Evolutionary conservation across 2,888 invertebrate species (phyloP), one percentile per base, ranked within the genome.

Genomic region (Formica aserva): DNA sequence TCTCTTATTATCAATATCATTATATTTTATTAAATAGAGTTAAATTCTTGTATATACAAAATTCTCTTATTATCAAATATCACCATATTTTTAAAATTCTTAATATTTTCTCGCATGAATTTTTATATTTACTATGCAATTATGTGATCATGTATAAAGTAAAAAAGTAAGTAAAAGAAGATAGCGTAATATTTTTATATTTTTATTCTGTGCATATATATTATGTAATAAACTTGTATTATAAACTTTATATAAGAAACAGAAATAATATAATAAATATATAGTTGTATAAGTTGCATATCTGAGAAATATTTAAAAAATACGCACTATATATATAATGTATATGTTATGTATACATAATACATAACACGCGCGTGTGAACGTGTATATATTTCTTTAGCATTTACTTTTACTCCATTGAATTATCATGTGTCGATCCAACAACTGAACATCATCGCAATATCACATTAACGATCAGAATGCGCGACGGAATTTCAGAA

Each of bases 401-500:
- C 13, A 48, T 48, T 48, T 48, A 41, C 5, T 45, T 48, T 48
- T 48, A 41, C 5, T 45, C 22, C 22, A 63, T 41, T 18, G 18
- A 63, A 48, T 63, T 75, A 60, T 72, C 63, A 32, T n/a, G 8
- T 75, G 15, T 45, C 15, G 15, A 74, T 32, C 8, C 15, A 57
- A 74, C 4, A 18, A 72, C 22, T 11, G 55, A 41, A 11, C 32
- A 41, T 45, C 22, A 41, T 15, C 29, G 29, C 45, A 22, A 60
- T 69, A 22, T 22, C n/a, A 52, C 48, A 52, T 52, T 52, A n/a
- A 52, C 8, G 57, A 69, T n/a, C 29, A 57, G 78, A 60, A 71
- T 60, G 45, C 45, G 13, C 71, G 45, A 45, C 55, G 74, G 63
- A 75, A 84, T 74, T 82, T 65, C 35, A 66, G 66, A 76, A 84